phyloP scores from a whole-genome alignment of 2,797 vertebrate genomes.

The Pangasius mekongensis region DNA sequence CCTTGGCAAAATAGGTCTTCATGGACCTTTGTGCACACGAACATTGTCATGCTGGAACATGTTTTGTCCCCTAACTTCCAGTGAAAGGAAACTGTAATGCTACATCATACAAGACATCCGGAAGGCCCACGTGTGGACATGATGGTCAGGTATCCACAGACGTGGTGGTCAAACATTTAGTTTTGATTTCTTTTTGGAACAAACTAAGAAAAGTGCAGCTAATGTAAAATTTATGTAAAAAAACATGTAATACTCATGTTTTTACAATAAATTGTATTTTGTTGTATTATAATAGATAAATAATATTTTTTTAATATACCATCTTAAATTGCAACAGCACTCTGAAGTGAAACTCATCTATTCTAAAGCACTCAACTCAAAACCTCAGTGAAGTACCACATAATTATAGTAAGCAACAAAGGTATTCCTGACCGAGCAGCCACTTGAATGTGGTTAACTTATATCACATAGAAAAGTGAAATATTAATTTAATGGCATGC shows the following conservation, averaged over 20 bases:
- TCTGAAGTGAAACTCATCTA: neutral
- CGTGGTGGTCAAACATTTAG: neutral
- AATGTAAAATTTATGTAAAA: neutral
- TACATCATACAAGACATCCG: neutral
- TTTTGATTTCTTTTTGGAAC: neutral
- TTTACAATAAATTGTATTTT: neutral
- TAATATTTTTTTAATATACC: neutral
- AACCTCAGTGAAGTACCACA: neutral
- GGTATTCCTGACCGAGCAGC: neutral
- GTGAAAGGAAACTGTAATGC: neutral
- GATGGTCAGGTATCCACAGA: neutral
- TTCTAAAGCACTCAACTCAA: neutral
- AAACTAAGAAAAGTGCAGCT: neutral
- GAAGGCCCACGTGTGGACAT: neutral
- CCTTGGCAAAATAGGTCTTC: neutral
- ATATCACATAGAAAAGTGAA: neutral
- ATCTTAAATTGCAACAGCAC: neutral
- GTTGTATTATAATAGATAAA: neutral
- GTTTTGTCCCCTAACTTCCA: neutral
- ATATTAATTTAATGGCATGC: neutral
- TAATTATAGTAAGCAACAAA: slow-evolving; percentile 5
- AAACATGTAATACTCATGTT: neutral
- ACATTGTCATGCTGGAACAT: too few species aligned
- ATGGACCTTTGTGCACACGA: too few species aligned
- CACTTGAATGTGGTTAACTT: slow-evolving; percentile 7